A percentile compares a stretch with the other conserved stretches of the same genome.
phyloP scores from a whole-genome alignment of 35 echinoderm and acorn worm species.

The Ptychodera flava region DNA sequence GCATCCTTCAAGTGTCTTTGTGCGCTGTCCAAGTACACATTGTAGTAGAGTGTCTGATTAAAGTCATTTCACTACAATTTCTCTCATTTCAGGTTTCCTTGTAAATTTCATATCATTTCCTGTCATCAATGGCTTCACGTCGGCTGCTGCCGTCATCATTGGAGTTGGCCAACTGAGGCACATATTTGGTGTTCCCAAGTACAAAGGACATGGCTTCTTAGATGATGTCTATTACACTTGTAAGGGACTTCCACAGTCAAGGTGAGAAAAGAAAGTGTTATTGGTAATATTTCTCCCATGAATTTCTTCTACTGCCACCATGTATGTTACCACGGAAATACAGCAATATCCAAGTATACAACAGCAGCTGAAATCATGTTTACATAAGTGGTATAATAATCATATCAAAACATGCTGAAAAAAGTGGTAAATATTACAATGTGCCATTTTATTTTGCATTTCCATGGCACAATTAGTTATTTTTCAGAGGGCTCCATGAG shows the following conservation, averaged over 20 bases:
- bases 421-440: too few species aligned
- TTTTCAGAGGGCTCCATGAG: too few species aligned
- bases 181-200: conserved; percentile 53
- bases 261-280: not conserved
- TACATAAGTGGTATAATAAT: too few species aligned
- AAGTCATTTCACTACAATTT: not conserved
- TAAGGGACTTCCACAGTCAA: not conserved
- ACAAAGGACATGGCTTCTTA: not conserved
- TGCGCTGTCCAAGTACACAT: not conserved
- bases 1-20: not conserved
- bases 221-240: not conserved
- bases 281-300: too few species aligned
- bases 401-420: too few species aligned
- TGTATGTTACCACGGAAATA: too few species aligned
- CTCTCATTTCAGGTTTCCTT: conserved; percentile 54
- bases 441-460: too few species aligned
- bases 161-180: conserved; percentile 77
- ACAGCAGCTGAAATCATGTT: too few species aligned
- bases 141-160: conserved; percentile 81
- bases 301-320: too few species aligned
- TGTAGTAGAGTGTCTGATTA: not conserved
- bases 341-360: too few species aligned
- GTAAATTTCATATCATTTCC: conserved; percentile 71
- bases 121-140: conserved; percentile 87
- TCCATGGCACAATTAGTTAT: too few species aligned